These are phyloP conservation scores for Nycteola revayana DNA, from an alignment of 2,888 invertebrate species.

Conservation along the genomic window DNA sequence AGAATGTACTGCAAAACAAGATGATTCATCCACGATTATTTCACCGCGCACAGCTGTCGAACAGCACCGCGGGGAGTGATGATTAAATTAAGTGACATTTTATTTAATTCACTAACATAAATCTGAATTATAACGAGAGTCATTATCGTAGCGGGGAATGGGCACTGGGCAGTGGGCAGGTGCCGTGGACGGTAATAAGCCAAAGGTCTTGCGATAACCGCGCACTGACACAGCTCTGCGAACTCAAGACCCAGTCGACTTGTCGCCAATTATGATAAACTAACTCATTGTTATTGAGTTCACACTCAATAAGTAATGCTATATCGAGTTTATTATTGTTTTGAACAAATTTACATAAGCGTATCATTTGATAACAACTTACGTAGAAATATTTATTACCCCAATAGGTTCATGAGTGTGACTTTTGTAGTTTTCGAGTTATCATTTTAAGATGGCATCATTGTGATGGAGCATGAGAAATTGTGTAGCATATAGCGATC, in stretches of 20 bases:
- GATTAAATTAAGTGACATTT: constrained; percentile 78
- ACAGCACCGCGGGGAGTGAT: constrained; percentile 60
- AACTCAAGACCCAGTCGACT: constrained; percentile 32
- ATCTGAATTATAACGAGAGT: constrained; percentile 64
- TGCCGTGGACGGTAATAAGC: constrained; percentile 45
- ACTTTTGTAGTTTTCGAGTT: too few species aligned
- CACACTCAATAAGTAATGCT: neutral
- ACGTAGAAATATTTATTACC: too few species aligned
- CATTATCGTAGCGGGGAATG: constrained; percentile 45
- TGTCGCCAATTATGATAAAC: constrained; percentile 26
- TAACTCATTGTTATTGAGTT: constrained; percentile 22
- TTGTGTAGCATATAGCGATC: too few species aligned
- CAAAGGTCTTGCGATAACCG: constrained; percentile 58
- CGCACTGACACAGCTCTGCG: constrained; percentile 52
- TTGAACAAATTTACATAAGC: constrained; percentile 24
- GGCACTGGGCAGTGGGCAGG: constrained; percentile 44
- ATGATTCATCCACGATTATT: constrained; percentile 69
- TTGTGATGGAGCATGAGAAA: too few species aligned
- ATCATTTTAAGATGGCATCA: too few species aligned
- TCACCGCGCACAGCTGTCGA: constrained; percentile 56
- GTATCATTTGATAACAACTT: neutral
- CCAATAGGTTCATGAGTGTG: too few species aligned
- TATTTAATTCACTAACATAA: constrained; percentile 69
- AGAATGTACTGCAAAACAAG: constrained; percentile 77
- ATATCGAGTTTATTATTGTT: constrained; percentile 18